phyloP scores from a whole-genome alignment of 2,888 invertebrate species.

The Rhagonycha lutea region DNA sequence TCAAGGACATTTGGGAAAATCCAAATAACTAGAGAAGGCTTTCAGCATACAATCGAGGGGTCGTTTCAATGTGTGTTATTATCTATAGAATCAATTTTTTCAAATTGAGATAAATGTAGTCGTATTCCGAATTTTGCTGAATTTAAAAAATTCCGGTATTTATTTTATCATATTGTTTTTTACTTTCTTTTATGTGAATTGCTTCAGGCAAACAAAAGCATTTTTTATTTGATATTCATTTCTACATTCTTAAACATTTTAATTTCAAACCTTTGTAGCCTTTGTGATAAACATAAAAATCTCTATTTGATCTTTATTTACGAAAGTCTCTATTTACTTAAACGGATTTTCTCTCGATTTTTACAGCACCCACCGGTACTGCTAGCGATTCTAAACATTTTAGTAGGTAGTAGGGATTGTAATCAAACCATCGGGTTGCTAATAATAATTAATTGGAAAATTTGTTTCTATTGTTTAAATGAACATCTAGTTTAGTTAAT shows the following conservation, averaged over 20 bases:
- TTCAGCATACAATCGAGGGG: neutral
- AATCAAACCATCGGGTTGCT: neutral
- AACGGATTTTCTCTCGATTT: neutral
- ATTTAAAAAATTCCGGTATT: neutral
- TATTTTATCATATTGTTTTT: neutral
- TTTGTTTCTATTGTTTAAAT: neutral
- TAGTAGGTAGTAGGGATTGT: neutral
- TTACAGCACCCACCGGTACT: neutral
- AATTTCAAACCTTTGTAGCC: neutral
- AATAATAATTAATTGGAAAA: neutral
- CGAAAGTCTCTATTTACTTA: neutral
- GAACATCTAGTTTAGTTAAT: neutral
- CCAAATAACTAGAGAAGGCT: neutral
- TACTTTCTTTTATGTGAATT: neutral
- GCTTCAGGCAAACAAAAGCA: neutral
- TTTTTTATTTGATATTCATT: neutral
- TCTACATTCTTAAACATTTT: neutral
- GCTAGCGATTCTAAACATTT: neutral
- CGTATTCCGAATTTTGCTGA: neutral
- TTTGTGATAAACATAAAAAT: neutral
- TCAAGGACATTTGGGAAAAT: constrained; percentile 1
- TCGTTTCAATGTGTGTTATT: neutral
- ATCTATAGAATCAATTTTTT: neutral
- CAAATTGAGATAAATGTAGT: neutral
- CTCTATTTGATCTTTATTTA: neutral